These are phyloP conservation scores for Pristionchus exspectatus DNA, from an alignment of 2,888 invertebrate species.

Conservation along the genomic window DNA sequence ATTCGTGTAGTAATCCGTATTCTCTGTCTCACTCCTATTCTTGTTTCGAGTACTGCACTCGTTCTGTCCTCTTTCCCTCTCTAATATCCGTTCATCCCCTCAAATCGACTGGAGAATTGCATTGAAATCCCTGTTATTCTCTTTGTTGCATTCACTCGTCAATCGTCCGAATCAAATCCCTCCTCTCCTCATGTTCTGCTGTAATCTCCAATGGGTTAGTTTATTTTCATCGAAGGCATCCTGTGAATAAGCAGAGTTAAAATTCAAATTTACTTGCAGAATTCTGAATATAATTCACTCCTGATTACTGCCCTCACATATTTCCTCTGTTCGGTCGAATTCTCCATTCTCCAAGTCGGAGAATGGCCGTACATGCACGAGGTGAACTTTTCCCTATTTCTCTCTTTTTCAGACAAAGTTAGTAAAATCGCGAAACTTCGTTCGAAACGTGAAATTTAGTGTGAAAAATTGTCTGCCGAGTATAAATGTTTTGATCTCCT, in stretches of 20 bases:
- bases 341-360: background rate
- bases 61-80: background rate
- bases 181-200: background rate
- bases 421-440: background rate
- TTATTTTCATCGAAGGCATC: background rate
- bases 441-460: background rate
- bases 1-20: background rate
- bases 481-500: background rate
- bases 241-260: background rate
- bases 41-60: background rate
- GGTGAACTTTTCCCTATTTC: no score
- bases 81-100: background rate
- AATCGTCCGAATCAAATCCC: background rate
- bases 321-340: conserved; percentile 33
- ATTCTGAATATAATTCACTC: background rate
- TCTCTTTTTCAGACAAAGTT: background rate
- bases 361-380: conserved; percentile 49
- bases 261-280: background rate
- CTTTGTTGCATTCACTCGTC: background rate
- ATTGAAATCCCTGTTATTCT: background rate
- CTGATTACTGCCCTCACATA: background rate
- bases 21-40: background rate
- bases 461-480: background rate
- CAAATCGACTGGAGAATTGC: background rate
- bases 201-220: background rate